Percentiles rank a stretch among this genome's conserved stretches.
phyloP scores from a whole-genome alignment of 2,113 vertebrate genomes.

The Calyptomena viridis region DNA sequence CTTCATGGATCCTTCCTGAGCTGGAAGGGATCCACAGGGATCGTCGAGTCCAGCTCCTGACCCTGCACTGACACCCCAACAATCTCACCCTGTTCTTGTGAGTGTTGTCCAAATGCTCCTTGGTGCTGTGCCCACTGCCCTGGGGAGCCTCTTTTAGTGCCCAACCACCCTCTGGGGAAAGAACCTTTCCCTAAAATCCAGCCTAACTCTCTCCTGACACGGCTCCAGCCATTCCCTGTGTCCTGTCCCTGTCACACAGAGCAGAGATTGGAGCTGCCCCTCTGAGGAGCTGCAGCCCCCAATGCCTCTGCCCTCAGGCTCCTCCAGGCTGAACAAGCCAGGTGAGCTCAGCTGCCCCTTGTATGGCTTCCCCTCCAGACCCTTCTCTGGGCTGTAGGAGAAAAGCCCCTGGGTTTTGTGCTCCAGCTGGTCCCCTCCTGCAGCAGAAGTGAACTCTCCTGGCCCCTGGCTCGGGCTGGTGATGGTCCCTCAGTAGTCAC shows the following conservation, averaged over 20 bases:
- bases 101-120: background rate
- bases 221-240: fast-evolving
- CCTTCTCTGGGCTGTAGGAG: background rate
- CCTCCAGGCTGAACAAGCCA: background rate
- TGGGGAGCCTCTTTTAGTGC: background rate
- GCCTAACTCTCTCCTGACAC: background rate
- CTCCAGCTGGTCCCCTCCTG: background rate
- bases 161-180: background rate
- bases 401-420: background rate
- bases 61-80: background rate
- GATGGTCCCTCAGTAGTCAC: background rate
- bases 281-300: background rate
- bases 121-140: background rate
- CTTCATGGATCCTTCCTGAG: background rate
- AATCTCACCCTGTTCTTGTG: fast-evolving
- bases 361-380: background rate
- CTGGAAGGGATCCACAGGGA: background rate
- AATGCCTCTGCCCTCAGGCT: background rate
- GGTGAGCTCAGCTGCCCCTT: background rate
- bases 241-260: background rate
- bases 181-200: background rate
- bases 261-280: fast-evolving
- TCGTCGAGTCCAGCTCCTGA: fast-evolving
- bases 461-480: background rate
- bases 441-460: background rate